These are phyloP conservation scores for Leptogaster cylindrica DNA, from an alignment of 2,888 invertebrate species.

Conservation along the genomic window DNA sequence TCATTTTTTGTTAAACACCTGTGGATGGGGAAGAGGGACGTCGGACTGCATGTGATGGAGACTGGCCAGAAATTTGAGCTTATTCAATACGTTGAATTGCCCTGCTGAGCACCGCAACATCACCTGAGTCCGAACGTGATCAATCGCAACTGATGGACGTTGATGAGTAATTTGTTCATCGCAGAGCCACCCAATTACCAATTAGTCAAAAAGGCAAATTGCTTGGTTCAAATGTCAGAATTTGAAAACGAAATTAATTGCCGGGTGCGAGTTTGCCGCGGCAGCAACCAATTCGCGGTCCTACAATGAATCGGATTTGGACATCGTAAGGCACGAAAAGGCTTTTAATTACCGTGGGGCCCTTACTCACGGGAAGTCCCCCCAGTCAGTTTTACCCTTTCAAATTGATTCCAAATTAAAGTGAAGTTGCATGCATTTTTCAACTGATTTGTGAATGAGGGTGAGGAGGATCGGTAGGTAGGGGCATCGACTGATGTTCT, in stretches of 20 bases:
- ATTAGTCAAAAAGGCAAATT: constrained; percentile 41
- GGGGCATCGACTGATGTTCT: neutral
- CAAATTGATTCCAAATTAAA: constrained; percentile 32
- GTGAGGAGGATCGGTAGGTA: neutral
- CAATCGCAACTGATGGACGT: constrained; percentile 31
- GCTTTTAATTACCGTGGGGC: constrained; percentile 29
- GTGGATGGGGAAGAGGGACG: too few relatives aligned
- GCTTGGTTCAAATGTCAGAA: constrained; percentile 40
- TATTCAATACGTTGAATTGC: constrained; percentile 12
- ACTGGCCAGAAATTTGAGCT: neutral
- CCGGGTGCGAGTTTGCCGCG: neutral
- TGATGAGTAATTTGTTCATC: constrained; percentile 41
- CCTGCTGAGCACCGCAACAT: constrained; percentile 13
- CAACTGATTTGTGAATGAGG: neutral
- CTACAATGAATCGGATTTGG: neutral
- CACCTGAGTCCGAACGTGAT: constrained; percentile 24
- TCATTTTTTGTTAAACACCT: too few relatives aligned
- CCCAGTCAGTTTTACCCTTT: constrained; percentile 4
- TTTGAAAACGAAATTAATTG: constrained; percentile 34
- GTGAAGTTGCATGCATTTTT: constrained; percentile 17
- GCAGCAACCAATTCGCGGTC: neutral
- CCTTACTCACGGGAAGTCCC: constrained; percentile 9
- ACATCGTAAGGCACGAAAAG: neutral
- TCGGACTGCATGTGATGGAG: neutral
- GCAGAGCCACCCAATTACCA: constrained; percentile 29